Conservation (phyloP, 2,797 vertebrate species). For the Muscicapa striata region DNA sequence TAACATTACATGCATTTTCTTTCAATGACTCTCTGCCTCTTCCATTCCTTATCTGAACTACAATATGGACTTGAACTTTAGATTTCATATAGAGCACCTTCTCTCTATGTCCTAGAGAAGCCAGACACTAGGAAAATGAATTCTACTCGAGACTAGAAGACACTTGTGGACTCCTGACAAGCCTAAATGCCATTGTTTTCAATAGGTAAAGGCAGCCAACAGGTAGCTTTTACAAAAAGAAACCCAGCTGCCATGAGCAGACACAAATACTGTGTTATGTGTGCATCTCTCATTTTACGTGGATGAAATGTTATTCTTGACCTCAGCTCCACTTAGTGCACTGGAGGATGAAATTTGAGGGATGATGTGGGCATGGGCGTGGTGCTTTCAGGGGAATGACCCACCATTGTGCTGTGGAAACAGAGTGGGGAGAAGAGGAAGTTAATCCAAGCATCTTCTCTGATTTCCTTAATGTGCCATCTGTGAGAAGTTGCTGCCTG, state of each 20-base stretch:
- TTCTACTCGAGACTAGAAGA: background rate
- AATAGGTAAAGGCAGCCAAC: background rate
- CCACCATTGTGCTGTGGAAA: background rate
- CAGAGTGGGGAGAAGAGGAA: background rate
- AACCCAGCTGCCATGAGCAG: background rate
- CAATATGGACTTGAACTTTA: background rate
- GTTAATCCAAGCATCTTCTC: background rate
- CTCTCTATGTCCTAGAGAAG: background rate
- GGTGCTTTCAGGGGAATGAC: background rate
- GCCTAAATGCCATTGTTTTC: background rate
- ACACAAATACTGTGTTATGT: background rate
- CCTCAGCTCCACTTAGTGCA: background rate
- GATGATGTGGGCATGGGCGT: background rate
- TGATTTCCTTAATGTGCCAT: background rate
- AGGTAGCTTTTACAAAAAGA: background rate
- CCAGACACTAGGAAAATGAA: background rate
- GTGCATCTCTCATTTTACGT: background rate
- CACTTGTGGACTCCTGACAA: background rate
- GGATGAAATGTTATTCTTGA: background rate
- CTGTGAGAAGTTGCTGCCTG: background rate
- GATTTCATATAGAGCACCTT: background rate
- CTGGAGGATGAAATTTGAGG: background rate
- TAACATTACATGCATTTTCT: background rate
- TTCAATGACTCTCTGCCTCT: background rate
- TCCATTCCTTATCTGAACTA: background rate